Percentiles rank a stretch among this genome's conserved stretches.
phyloP scores from a whole-genome alignment of 1,140 invertebrate genomes.

The Latrodectus geometricus region DNA sequence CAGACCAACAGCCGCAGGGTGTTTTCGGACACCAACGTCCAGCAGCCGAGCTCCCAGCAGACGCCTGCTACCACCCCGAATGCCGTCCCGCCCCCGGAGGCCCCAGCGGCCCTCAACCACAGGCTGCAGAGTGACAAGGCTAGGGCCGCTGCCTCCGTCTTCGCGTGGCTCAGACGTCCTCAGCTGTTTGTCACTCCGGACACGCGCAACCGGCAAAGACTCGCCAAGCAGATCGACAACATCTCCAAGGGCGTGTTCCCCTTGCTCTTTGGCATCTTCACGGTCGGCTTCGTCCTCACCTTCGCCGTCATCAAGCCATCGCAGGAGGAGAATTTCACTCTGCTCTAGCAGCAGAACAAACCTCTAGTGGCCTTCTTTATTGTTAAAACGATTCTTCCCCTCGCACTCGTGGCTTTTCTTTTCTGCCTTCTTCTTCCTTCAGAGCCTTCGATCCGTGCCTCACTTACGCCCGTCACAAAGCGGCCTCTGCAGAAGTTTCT shows the following conservation, averaged over 20 bases:
- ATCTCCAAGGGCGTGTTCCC: conserved; percentile 92
- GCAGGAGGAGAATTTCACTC: conserved; percentile 63
- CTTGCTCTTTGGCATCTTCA: conserved; percentile 88
- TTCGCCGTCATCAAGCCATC: conserved; percentile 71
- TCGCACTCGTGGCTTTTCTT: neutral
- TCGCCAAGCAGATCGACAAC: conserved; percentile 93
- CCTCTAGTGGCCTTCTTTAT: conserved; percentile 48
- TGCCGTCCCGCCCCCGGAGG: conserved; percentile 3
- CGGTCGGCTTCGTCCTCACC: conserved; percentile 93
- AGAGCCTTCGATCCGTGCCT: neutral
- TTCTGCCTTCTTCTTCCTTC: conserved; percentile 17
- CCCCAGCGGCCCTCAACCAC: conserved; percentile 19
- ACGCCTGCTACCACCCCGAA: conserved; percentile 26
- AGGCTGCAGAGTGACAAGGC: conserved; percentile 62
- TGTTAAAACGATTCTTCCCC: neutral
- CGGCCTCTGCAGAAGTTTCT: too few relatives aligned
- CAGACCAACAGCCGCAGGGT: conserved; percentile 58
- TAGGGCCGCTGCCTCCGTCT: conserved; percentile 63
- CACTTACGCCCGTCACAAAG: too few relatives aligned
- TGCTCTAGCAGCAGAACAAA: conserved; percentile 40
- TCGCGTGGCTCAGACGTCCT: conserved; percentile 62
- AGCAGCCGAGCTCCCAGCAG: conserved; percentile 19
- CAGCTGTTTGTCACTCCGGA: conserved; percentile 70
- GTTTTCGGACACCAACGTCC: conserved; percentile 60
- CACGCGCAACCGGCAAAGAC: conserved; percentile 82